Percentiles rank a stretch among this genome's conserved stretches.
Evolutionary conservation across 92 coral and sea anemone genomes (phyloP).

Genomic region (Phymanthus crucifer): DNA sequence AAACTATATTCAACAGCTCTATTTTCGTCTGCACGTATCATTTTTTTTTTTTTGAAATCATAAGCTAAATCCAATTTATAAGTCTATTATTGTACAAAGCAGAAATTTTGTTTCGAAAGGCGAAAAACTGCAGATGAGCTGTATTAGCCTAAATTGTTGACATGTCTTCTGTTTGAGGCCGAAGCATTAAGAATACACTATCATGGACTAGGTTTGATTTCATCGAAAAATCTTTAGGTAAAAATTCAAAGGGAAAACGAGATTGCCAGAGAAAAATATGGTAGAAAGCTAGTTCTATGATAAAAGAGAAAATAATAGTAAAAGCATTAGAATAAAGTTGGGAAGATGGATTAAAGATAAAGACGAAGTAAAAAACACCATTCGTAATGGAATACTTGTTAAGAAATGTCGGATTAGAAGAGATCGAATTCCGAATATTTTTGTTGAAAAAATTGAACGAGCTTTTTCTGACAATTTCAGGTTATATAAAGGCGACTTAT

Average conservation of each 20-base stretch:
- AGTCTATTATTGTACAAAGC: background rate
- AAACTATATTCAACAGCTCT: too few relatives aligned
- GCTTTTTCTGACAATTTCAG: background rate
- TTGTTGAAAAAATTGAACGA: background rate
- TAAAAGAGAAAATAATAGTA: background rate
- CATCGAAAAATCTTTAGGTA: background rate
- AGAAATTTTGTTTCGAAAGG: background rate
- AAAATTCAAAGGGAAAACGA: too few relatives aligned
- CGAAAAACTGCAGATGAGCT: background rate
- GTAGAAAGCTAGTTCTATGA: background rate
- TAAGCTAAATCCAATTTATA: background rate
- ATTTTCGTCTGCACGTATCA: too few relatives aligned
- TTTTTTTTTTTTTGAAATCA: background rate
- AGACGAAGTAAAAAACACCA: background rate
- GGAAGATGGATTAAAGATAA: constrained; percentile 2
- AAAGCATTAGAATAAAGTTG: background rate
- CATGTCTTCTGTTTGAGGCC: background rate
- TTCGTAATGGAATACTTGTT: background rate
- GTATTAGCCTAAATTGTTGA: background rate
- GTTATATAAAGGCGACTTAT: background rate
- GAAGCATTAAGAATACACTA: background rate
- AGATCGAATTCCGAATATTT: background rate
- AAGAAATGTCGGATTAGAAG: background rate
- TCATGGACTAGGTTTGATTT: too few relatives aligned
- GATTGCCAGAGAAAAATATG: background rate